These are phyloP conservation scores for Teleogryllus oceanicus DNA, from an alignment of 2,888 invertebrate species.

Conservation along the genomic window DNA sequence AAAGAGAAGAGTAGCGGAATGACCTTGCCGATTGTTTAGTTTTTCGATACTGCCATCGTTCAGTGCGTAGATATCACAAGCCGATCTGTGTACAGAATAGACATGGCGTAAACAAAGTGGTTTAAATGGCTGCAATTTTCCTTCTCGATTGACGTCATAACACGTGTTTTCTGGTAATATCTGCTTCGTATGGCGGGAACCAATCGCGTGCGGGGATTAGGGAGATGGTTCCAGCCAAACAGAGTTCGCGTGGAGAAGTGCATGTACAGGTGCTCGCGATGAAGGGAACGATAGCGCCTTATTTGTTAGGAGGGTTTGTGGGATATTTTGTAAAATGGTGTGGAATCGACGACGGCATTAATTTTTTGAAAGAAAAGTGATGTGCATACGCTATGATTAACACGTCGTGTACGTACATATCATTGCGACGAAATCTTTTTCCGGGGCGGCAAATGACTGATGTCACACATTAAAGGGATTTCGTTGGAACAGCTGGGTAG, in stretches of 20 bases:
- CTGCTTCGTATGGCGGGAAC: constrained; percentile 31
- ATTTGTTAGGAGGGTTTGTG: too few species aligned
- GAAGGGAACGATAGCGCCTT: not conserved
- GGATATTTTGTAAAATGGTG: too few species aligned
- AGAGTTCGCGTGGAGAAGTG: constrained; percentile 28
- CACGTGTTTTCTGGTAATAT: constrained; percentile 28
- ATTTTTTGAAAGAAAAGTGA: not conserved
- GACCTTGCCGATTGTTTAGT: not conserved
- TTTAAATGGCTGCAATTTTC: constrained; percentile 18
- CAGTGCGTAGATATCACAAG: too few species aligned
- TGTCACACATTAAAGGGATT: constrained; percentile 21
- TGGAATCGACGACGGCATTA: not conserved
- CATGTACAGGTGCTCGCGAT: constrained; percentile 27
- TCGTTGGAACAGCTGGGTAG: constrained; percentile 19
- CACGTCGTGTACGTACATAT: not conserved
- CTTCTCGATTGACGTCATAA: constrained; percentile 30
- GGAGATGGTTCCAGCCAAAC: constrained; percentile 30
- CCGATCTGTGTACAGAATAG: not conserved
- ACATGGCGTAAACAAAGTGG: constrained; percentile 23
- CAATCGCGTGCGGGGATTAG: constrained; percentile 29
- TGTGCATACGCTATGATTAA: not conserved
- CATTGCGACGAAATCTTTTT: too few species aligned
- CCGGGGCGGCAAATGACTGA: not conserved
- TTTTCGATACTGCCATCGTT: not conserved
- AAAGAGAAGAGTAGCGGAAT: not conserved